Percentiles rank a stretch among this genome's conserved stretches.
Evolutionary conservation across 2,797 vertebrate genomes (phyloP).

Genomic region (Sebastes itinus): DNA sequence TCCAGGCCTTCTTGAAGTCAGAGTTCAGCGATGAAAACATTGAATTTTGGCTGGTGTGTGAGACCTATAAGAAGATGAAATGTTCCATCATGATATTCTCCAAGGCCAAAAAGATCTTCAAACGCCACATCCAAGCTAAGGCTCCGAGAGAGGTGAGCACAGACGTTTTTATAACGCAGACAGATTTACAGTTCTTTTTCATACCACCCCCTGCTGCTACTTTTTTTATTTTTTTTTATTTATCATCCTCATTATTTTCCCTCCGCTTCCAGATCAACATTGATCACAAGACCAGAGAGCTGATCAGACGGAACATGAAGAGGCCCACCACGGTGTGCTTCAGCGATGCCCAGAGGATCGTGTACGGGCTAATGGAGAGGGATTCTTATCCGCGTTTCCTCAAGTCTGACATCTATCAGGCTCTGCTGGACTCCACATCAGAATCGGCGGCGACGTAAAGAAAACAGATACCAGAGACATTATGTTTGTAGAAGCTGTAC

Average conservation of each 20-base stretch:
- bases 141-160: conserved; percentile 86
- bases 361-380: conserved; percentile 88
- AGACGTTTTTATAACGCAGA: neutral
- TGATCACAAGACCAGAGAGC: conserved; percentile 86
- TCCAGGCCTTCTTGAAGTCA: conserved; percentile 87
- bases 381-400: conserved; percentile 90
- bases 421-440: conserved; percentile 74
- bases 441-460: conserved; percentile 54
- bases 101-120: conserved; percentile 89
- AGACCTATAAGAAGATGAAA: conserved; percentile 88
- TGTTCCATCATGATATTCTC: conserved; percentile 78
- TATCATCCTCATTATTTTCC: neutral
- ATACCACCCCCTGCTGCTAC: neutral
- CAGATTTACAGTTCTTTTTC: neutral
- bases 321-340: conserved; percentile 82
- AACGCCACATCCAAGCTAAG: conserved; percentile 83
- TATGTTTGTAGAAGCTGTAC: neutral
- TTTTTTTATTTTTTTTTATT: neutral
- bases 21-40: conserved; percentile 92
- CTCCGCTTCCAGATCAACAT: conserved; percentile 88
- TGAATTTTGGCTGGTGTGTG: conserved; percentile 90
- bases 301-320: conserved; percentile 80
- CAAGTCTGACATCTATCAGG: conserved; percentile 84
- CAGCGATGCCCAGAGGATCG: conserved; percentile 87
- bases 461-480: neutral